Percentiles rank a stretch among this genome's conserved stretches.
Evolutionary conservation across 2,888 invertebrate genomes (phyloP).

Genomic region (Xylophagus ater): DNA sequence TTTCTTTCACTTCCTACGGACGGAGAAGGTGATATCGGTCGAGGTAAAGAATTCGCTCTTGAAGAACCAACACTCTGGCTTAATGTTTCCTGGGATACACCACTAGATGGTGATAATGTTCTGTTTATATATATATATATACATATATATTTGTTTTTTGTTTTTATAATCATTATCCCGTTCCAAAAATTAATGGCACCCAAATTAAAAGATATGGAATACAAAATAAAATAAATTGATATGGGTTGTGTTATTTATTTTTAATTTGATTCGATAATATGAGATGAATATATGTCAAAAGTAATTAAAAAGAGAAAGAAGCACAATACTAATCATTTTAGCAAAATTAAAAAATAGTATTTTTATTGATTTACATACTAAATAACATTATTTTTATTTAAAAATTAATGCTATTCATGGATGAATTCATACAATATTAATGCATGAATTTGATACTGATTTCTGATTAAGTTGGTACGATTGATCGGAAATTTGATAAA

Average conservation of each 20-base stretch:
- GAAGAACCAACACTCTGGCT: slow-evolving; percentile 50
- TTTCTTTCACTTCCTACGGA: slow-evolving; percentile 85
- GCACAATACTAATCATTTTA: too few relatives aligned
- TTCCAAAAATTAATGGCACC: neutral
- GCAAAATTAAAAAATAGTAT: too few relatives aligned
- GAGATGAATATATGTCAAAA: neutral
- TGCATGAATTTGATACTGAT: too few relatives aligned
- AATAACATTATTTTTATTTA: too few relatives aligned
- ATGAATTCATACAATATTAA: too few relatives aligned
- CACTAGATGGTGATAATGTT: slow-evolving; percentile 50
- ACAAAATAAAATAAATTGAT: too few relatives aligned
- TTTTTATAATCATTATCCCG: neutral
- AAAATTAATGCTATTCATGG: too few relatives aligned
- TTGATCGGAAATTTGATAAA: too few relatives aligned
- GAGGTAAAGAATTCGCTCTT: slow-evolving; percentile 55
- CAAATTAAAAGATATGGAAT: neutral
- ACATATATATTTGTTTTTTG: neutral
- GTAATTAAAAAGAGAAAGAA: neutral
- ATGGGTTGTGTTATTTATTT: neutral
- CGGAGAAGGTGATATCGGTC: slow-evolving; percentile 82
- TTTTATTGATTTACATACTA: too few relatives aligned
- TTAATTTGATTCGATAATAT: neutral
- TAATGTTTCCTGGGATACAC: slow-evolving; percentile 48
- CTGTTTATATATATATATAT: slow-evolving; percentile 18
- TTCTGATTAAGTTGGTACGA: too few relatives aligned